These are phyloP conservation scores for Cossypha dichroa DNA, from an alignment of 2,797 vertebrate species.

Conservation along the genomic window DNA sequence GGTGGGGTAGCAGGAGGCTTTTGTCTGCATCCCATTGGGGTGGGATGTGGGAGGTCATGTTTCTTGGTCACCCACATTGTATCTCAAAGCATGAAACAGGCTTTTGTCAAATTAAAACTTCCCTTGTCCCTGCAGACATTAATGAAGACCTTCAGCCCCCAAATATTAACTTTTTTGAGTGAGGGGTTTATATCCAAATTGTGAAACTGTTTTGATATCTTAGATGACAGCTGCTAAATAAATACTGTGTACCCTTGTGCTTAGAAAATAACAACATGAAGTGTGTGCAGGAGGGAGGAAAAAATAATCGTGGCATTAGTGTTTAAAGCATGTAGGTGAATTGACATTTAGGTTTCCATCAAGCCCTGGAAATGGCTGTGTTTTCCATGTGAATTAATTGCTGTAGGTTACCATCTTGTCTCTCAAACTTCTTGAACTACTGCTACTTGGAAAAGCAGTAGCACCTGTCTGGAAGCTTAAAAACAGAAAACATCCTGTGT, in stretches of 20 bases:
- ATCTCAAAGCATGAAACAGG: background rate
- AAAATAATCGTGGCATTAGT: background rate
- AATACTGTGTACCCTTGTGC: background rate
- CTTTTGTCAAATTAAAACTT: background rate
- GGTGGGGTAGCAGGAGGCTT: background rate
- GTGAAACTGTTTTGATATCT: background rate
- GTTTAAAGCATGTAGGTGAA: background rate
- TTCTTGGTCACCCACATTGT: background rate
- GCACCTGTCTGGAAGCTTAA: background rate
- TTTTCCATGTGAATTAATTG: background rate
- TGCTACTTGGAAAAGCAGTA: background rate
- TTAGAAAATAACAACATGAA: background rate
- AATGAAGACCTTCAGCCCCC: background rate
- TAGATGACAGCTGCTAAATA: background rate
- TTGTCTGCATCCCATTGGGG: background rate
- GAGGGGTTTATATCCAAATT: background rate
- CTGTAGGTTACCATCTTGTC: background rate
- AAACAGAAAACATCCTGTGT: background rate
- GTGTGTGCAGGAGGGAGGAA: background rate
- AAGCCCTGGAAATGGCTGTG: background rate
- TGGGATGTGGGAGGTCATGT: rapidly evolving
- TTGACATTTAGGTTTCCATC: background rate
- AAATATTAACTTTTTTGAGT: background rate
- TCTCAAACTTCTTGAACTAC: background rate
- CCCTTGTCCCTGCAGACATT: background rate